Evolutionary conservation across 2,113 vertebrate species (phyloP).

Genomic region (Callionymus lyra): DNA sequence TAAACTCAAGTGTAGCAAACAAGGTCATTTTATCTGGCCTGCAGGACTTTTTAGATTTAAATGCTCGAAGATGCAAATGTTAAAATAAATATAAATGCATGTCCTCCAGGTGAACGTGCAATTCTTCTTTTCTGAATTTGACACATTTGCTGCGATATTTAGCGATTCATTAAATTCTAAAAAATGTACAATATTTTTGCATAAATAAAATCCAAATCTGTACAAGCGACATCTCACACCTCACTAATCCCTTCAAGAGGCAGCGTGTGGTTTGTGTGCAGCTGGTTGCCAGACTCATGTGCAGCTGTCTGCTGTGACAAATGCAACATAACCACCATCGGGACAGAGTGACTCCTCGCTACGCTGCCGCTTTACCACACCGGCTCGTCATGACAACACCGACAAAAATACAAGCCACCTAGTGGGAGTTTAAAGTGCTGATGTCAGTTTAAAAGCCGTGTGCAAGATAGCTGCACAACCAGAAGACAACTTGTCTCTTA

Average conservation of each 20-base stretch:
- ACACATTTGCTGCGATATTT: too few species aligned
- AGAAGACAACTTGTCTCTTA: slow-evolving; percentile 6
- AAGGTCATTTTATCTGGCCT: too few species aligned
- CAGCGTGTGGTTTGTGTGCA: slow-evolving; percentile 41
- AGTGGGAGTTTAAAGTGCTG: slow-evolving; percentile 29
- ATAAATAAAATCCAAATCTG: too few species aligned
- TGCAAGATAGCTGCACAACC: slow-evolving; percentile 27
- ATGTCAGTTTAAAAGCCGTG: slow-evolving; percentile 25
- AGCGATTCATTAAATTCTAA: too few species aligned
- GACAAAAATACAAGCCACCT: slow-evolving; percentile 25
- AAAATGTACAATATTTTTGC: too few species aligned
- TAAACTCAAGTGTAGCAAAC: too few species aligned
- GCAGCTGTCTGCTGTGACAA: slow-evolving; percentile 51
- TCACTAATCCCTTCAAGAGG: slow-evolving; percentile 23
- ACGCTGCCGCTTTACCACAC: slow-evolving; percentile 31
- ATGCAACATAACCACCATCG: slow-evolving; percentile 16
- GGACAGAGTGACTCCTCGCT: slow-evolving; percentile 29
- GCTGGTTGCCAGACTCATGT: slow-evolving; percentile 39
- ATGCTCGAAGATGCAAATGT: too few species aligned
- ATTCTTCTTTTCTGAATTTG: too few species aligned
- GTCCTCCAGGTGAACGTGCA: too few species aligned
- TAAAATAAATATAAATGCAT: too few species aligned
- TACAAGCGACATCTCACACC: slow-evolving; percentile 1
- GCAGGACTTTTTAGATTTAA: too few species aligned
- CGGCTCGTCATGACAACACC: slow-evolving; percentile 23